Conservation (phyloP, 1,140 invertebrate genomes). For the Anoplophora glabripennis region DNA sequence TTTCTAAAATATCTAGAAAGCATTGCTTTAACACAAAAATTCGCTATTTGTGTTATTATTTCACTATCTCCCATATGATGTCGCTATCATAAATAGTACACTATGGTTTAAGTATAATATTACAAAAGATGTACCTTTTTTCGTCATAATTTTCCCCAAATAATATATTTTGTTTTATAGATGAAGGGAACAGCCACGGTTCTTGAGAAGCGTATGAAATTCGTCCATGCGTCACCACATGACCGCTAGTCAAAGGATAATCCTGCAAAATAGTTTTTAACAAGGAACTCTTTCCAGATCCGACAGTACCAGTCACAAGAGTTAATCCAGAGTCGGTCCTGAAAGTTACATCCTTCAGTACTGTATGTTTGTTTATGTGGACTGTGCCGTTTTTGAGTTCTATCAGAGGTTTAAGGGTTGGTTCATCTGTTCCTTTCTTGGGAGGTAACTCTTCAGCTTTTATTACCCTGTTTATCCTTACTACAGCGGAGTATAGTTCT, state of each 20-base stretch:
- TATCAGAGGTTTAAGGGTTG: conserved; percentile 12
- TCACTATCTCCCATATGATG: no score
- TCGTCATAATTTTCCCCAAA: conserved; percentile 53
- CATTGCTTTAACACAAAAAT: no score
- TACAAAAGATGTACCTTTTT: conserved; percentile 53
- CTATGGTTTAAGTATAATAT: no score
- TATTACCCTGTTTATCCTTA: conserved; percentile 32
- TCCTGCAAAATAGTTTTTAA: conserved; percentile 71
- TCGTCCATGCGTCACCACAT: conserved; percentile 60
- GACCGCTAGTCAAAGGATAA: conserved; percentile 61
- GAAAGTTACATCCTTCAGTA: conserved; percentile 57
- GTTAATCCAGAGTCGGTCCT: conserved; percentile 61
- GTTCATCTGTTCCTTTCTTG: conserved; percentile 18
- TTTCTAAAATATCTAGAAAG: no score
- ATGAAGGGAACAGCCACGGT: conserved; percentile 71
- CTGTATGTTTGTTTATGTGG: conserved; percentile 43
- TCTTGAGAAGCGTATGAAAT: conserved; percentile 79
- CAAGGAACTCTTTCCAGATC: conserved; percentile 76
- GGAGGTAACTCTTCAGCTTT: conserved; percentile 24
- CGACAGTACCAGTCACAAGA: conserved; percentile 74
- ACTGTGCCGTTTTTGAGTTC: conserved; percentile 34
- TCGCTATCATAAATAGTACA: no score
- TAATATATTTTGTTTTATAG: conserved; percentile 61
- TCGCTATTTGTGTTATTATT: no score
- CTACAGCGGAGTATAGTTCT: conserved; percentile 44